Conservation (phyloP, 2,797 vertebrate species). For the Semaprochilodus insignis region DNA sequence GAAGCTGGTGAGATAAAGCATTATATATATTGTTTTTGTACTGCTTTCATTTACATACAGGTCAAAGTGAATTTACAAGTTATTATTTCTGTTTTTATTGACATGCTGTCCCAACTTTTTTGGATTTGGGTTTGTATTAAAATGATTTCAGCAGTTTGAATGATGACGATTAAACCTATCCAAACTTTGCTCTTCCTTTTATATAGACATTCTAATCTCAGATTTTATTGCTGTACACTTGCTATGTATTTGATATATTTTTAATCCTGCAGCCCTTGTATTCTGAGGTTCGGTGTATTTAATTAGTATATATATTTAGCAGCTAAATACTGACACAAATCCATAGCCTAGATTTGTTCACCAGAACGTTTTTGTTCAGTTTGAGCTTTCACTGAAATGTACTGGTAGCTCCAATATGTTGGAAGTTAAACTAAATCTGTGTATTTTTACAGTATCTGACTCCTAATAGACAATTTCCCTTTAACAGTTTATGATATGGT, state of each 20-base stretch:
- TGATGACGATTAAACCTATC: constrained; percentile 8
- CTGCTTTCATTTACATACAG: too few species aligned
- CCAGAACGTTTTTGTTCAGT: background rate
- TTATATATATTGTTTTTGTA: too few species aligned
- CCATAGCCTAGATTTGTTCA: constrained; percentile 3
- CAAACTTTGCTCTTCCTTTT: constrained; percentile 41
- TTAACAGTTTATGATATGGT: constrained; percentile 17
- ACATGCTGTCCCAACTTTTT: too few species aligned
- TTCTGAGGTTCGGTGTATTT: constrained; percentile 19
- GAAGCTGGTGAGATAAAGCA: too few species aligned
- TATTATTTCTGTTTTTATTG: too few species aligned
- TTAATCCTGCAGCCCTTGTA: constrained; percentile 12
- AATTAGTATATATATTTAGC: constrained; percentile 10
- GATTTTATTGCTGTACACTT: constrained; percentile 30
- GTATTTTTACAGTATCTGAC: constrained; percentile 9
- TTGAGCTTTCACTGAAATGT: background rate
- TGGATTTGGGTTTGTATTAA: too few species aligned
- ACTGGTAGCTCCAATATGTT: background rate
- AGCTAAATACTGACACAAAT: background rate
- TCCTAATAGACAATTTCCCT: background rate
- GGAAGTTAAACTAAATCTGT: background rate
- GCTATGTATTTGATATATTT: constrained; percentile 38
- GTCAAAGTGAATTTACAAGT: too few species aligned
- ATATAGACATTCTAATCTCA: constrained; percentile 27
- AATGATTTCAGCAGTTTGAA: constrained; percentile 28